Base-by-base conservation (phyloP, 2,113 vertebrate genomes). In the Colinus virginianus region DNA sequence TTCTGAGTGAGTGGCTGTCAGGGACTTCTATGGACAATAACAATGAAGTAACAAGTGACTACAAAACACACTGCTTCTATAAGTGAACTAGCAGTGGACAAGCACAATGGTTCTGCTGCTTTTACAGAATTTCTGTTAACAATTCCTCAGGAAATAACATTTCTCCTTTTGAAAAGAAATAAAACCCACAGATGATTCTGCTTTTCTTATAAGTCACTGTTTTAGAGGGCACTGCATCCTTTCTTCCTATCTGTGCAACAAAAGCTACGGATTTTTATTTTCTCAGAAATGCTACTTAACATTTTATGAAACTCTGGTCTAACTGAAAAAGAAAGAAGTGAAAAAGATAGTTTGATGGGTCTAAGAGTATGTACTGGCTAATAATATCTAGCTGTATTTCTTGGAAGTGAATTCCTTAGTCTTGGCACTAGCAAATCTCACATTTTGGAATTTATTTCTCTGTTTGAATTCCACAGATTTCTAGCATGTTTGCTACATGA, bases 31-130 rank as follows among this genome's bases (percentile, higher is more conserved):
- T 56, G 79, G 80, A 75, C 5, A 8, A 69, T 90, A 95, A 96
- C 87, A 96, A 81, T 84, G 61, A 17, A 32, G 38, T 36, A 77
- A 92, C 81, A 90, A 96, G 90, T 69, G 74, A 84, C 84, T 63
- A 91, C 64, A 94, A 93, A 93, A 89, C 49, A 78, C 8, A 2
- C 43, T 67, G 22, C 68, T 91, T 90, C 81, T 85, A 1, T 80
- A 83, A 94, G 93, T 48, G 93, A 96, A 85, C 84, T 85, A 85
- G 82, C 84, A 85, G 68, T 67, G 78, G 89, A 94, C 89, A 83
- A 1, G 34, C 68, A 96, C 94, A 91, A 94, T 95, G 53, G 84
- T 45, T 82, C 84, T 74, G 34, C 71, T 93, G 53, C 89, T 93
- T 95, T 90, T 43, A 74, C 36, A 83, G 77, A 83, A 79, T 38